Evolutionary conservation across 2,113 vertebrate genomes (phyloP).

Genomic region (Sclerurus mexicanus): DNA sequence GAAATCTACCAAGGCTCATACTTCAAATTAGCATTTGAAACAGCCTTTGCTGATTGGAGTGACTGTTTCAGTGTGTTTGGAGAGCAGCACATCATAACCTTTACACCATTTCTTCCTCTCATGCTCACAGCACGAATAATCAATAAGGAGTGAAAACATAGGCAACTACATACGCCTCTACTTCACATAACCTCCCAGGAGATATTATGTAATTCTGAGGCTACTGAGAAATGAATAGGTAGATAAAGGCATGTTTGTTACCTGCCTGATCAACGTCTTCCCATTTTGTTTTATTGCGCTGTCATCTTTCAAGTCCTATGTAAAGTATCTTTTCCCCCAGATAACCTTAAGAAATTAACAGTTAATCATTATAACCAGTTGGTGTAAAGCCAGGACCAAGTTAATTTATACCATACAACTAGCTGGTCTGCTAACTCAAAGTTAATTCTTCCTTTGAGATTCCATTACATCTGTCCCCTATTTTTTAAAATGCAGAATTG

Average conservation of each 20-base stretch:
- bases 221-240: background rate
- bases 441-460: conserved; percentile 14
- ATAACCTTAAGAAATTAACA: background rate
- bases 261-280: background rate
- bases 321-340: background rate
- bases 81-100: background rate
- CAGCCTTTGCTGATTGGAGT: background rate
- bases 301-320: background rate
- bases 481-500: background rate
- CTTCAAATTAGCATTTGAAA: conserved; percentile 4
- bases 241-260: background rate
- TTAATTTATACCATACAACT: background rate
- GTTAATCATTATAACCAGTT: background rate
- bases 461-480: background rate
- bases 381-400: background rate
- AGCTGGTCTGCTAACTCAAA: background rate
- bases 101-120: background rate
- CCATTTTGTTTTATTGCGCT: background rate
- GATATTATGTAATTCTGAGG: background rate
- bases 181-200: background rate
- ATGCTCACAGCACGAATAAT: background rate
- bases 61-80: background rate
- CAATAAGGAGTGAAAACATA: conserved; percentile 7
- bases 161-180: background rate
- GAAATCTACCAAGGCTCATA: background rate